Conservation (phyloP, 2,888 invertebrate species). For the Pollenia griseotomentosa region DNA sequence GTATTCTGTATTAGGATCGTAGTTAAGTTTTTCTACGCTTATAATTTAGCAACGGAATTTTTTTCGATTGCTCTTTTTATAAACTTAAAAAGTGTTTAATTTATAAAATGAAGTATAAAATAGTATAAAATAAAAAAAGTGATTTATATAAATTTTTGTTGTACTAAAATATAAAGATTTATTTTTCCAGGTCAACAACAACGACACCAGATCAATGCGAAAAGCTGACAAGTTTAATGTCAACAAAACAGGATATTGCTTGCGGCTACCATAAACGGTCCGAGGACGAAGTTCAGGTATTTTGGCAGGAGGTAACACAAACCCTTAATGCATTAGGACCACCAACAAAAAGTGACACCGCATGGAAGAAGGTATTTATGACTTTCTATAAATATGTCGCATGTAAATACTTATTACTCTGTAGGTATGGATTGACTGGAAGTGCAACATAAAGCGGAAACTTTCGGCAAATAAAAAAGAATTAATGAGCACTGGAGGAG, state of each 20-base stretch:
- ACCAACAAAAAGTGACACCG: background rate
- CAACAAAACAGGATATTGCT: conserved; percentile 43
- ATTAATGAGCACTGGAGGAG: conserved; percentile 49
- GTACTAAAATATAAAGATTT: conserved; percentile 10
- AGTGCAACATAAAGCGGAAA: conserved; percentile 52
- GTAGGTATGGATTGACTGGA: conserved; percentile 56
- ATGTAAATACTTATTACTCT: conserved; percentile 6
- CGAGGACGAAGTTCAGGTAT: conserved; percentile 23
- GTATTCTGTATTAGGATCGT: too few species aligned
- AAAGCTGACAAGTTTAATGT: conserved; percentile 49
- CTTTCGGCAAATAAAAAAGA: conserved; percentile 46
- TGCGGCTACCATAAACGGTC: conserved; percentile 37
- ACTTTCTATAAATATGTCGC: conserved; percentile 9
- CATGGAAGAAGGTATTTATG: conserved; percentile 50
- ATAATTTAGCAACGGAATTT: too few species aligned
- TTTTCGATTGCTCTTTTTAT: too few species aligned
- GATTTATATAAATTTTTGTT: conserved; percentile 10
- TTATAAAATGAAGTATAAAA: too few species aligned
- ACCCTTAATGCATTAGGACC: too few species aligned
- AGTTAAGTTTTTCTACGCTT: too few species aligned
- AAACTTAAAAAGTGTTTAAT: too few species aligned
- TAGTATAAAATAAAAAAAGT: too few species aligned
- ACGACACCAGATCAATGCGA: conserved; percentile 28
- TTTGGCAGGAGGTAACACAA: too few species aligned
- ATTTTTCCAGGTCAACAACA: conserved; percentile 43